A percentile compares a stretch with the other conserved stretches of the same genome.
Evolutionary conservation across 2,797 vertebrate species (phyloP).

Genomic region (Crossoptilon crossoptilon): DNA sequence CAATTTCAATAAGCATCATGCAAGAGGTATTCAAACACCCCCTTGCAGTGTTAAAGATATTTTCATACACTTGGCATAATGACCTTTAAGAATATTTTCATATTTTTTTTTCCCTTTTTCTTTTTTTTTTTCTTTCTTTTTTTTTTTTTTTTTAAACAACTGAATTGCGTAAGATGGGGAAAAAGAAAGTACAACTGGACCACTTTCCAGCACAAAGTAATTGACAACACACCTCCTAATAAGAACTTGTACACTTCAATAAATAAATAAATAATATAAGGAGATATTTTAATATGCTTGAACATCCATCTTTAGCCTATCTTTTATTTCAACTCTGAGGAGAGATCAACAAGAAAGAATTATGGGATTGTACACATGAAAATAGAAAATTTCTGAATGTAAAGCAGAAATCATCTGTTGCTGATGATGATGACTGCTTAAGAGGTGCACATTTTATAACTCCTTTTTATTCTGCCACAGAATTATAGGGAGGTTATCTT

Average conservation of each 20-base stretch:
- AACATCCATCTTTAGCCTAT: not conserved
- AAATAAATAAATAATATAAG: not conserved
- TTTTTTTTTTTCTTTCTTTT: not conserved
- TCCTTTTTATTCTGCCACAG: not conserved
- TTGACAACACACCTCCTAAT: not conserved
- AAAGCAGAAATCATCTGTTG: not conserved
- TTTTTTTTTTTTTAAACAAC: not conserved
- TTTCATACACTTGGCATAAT: not conserved
- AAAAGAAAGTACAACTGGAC: not conserved
- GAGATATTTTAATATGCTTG: not conserved
- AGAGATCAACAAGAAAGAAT: not conserved
- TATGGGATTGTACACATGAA: not conserved
- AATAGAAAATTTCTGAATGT: not conserved
- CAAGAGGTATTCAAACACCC: not conserved
- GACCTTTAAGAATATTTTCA: not conserved
- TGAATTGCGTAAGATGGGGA: not conserved
- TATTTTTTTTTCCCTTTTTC: no score
- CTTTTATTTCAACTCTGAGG: not conserved
- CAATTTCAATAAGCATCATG: not conserved
- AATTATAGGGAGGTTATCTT: slow-evolving; percentile 18
- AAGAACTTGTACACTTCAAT: not conserved
- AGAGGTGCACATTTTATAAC: slow-evolving; percentile 4
- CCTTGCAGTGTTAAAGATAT: not conserved
- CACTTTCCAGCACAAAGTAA: not conserved
- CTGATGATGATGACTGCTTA: not conserved